These are phyloP conservation scores for Catostomus latipinnis DNA, from an alignment of 2,797 vertebrate species.

Conservation along the genomic window DNA sequence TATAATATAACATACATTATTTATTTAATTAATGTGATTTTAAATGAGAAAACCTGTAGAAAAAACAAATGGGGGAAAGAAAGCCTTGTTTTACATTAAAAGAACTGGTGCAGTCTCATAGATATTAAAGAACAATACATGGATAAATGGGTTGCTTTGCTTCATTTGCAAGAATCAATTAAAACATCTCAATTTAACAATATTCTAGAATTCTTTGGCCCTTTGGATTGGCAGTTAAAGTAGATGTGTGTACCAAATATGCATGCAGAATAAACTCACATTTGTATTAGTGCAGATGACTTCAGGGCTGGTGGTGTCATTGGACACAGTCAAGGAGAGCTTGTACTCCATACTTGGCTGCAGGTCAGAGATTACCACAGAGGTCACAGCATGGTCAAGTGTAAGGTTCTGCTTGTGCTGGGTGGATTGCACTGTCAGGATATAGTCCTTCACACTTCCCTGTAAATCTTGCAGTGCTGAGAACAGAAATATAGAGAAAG, in stretches of 20 bases:
- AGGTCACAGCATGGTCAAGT: constrained; percentile 76
- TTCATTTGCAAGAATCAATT: neutral
- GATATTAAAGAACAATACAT: neutral
- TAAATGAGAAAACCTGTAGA: too few relatives aligned
- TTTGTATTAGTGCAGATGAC: constrained; percentile 80
- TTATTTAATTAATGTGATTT: too few relatives aligned
- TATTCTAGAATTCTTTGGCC: neutral
- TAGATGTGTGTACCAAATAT: neutral
- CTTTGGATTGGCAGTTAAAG: neutral
- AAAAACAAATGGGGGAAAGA: too few relatives aligned
- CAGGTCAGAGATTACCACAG: constrained; percentile 78
- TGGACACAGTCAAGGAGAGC: constrained; percentile 85
- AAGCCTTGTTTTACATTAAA: too few relatives aligned
- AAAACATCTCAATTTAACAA: neutral
- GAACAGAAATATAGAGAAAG: constrained; percentile 15
- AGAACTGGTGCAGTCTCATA: too few relatives aligned
- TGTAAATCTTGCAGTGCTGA: constrained; percentile 89
- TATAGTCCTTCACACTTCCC: constrained; percentile 84
- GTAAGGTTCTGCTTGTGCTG: constrained; percentile 70
- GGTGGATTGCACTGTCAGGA: constrained; percentile 78
- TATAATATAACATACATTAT: neutral
- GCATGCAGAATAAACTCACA: constrained; percentile 73
- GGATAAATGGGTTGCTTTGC: neutral
- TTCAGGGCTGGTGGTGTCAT: constrained; percentile 79
- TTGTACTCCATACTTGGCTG: constrained; percentile 85